Conservation (phyloP, 2,888 invertebrate species). For the Biston stratarius region DNA sequence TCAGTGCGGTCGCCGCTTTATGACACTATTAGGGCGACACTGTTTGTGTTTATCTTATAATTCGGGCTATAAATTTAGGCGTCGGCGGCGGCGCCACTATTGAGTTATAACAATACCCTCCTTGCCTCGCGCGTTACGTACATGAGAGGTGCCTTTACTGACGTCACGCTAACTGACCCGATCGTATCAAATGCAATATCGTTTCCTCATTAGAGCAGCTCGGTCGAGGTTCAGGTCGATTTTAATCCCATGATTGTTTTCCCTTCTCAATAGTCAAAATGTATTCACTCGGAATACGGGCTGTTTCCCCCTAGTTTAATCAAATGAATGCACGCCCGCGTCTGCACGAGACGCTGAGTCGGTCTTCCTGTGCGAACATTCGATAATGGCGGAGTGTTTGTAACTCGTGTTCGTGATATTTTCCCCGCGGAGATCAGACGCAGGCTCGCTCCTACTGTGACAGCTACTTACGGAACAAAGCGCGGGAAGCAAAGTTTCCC, state of each 20-base stretch:
- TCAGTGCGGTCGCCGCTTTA: not conserved
- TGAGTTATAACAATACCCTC: not conserved
- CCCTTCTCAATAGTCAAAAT: not conserved
- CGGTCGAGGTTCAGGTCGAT: too few species aligned
- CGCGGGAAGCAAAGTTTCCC: constrained; percentile 8
- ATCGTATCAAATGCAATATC: too few species aligned
- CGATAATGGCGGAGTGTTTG: constrained; percentile 1
- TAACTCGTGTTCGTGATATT: constrained; percentile 4
- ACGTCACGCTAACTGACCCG: too few species aligned
- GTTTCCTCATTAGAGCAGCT: too few species aligned
- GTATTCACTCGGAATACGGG: not conserved
- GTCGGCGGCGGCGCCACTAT: not conserved
- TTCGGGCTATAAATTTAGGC: too few species aligned
- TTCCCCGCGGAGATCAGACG: not conserved
- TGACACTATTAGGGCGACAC: not conserved
- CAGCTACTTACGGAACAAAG: constrained; percentile 14
- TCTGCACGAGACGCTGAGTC: not conserved
- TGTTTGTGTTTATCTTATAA: not conserved
- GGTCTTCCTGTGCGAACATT: not conserved
- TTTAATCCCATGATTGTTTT: not conserved
- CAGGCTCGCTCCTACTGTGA: constrained; percentile 1
- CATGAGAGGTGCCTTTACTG: not conserved
- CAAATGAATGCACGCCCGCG: not conserved
- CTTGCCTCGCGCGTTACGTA: not conserved
- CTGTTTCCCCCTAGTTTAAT: not conserved